phyloP scores from a whole-genome alignment of 2,113 vertebrate genomes.

The Spheniscus mendiculus region DNA sequence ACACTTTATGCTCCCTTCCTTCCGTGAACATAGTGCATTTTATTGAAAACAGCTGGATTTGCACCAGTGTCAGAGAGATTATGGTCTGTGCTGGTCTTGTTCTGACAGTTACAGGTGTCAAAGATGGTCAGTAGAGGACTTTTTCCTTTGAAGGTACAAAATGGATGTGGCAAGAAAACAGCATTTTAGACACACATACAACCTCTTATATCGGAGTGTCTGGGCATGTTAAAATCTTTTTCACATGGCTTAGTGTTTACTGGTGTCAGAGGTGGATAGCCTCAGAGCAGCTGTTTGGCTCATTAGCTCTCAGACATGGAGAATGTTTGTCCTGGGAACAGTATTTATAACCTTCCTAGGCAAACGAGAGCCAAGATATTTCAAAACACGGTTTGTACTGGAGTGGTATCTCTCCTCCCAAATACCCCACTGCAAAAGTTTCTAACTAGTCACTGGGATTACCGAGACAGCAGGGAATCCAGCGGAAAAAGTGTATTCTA shows the following conservation, averaged over 20 bases:
- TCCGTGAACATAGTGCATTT: not conserved
- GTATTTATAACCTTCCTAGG: constrained; percentile 6
- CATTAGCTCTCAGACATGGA: constrained; percentile 22
- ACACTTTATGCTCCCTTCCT: not conserved
- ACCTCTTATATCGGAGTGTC: not conserved
- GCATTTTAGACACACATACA: not conserved
- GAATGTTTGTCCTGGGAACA: constrained; percentile 42
- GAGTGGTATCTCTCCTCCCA: not conserved
- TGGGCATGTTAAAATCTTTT: constrained; percentile 12
- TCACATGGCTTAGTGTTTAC: constrained; percentile 24
- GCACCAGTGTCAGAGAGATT: not conserved
- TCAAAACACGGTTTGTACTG: not conserved
- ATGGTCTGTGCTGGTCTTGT: not conserved
- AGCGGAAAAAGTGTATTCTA: not conserved
- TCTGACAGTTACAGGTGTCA: not conserved
- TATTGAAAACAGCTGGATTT: not conserved
- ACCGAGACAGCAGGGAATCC: not conserved
- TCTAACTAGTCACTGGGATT: not conserved
- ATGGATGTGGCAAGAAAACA: not conserved
- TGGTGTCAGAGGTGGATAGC: constrained; percentile 31
- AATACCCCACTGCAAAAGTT: not conserved
- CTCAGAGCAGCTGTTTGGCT: constrained; percentile 22
- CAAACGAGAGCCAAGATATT: not conserved
- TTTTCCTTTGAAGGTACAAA: not conserved
- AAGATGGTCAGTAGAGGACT: not conserved